Evolutionary conservation across 2,888 invertebrate genomes (phyloP).

Genomic region (Drosophila sordidula): DNA sequence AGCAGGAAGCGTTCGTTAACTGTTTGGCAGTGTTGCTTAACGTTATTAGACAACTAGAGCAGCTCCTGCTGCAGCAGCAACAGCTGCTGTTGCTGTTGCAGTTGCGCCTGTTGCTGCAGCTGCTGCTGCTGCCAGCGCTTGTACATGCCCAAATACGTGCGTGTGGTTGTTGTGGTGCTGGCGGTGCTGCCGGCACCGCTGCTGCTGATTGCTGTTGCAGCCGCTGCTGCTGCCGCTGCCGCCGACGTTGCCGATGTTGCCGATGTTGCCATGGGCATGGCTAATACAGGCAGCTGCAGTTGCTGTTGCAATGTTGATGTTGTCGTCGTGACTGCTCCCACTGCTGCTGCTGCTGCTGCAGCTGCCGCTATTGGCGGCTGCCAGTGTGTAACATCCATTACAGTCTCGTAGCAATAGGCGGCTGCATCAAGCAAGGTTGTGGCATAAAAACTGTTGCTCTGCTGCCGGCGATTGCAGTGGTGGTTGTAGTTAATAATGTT

Average conservation of each 20-base stretch:
- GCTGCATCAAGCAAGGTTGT: slow-evolving; percentile 61
- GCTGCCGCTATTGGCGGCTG: slow-evolving; percentile 28
- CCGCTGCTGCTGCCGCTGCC: slow-evolving; percentile 7
- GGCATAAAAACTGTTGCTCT: slow-evolving; percentile 55
- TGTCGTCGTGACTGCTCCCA: slow-evolving; percentile 18
- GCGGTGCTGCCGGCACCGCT: slow-evolving; percentile 9
- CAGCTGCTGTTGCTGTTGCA: slow-evolving; percentile 70
- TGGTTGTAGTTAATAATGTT: slow-evolving; percentile 23
- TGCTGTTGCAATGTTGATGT: slow-evolving; percentile 38
- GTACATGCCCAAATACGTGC: slow-evolving; percentile 67
- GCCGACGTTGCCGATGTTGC: slow-evolving; percentile 19
- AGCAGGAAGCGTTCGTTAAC: slow-evolving; percentile 10
- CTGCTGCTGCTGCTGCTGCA: slow-evolving; percentile 13
- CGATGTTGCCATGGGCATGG: slow-evolving; percentile 23
- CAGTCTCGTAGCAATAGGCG: slow-evolving; percentile 70
- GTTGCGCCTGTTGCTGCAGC: slow-evolving; percentile 69
- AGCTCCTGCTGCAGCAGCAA: slow-evolving; percentile 65
- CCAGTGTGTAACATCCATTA: slow-evolving; percentile 63
- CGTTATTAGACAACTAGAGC: slow-evolving; percentile 42
- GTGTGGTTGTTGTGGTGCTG: slow-evolving; percentile 38
- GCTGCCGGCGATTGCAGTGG: slow-evolving; percentile 17
- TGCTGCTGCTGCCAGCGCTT: slow-evolving; percentile 76
- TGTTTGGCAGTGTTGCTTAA: slow-evolving; percentile 25
- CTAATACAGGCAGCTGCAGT: slow-evolving; percentile 21
- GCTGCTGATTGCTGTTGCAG: slow-evolving; percentile 23